These are phyloP conservation scores for Chrysotoxum bicinctum DNA, from an alignment of 2,888 invertebrate species.

Conservation along the genomic window DNA sequence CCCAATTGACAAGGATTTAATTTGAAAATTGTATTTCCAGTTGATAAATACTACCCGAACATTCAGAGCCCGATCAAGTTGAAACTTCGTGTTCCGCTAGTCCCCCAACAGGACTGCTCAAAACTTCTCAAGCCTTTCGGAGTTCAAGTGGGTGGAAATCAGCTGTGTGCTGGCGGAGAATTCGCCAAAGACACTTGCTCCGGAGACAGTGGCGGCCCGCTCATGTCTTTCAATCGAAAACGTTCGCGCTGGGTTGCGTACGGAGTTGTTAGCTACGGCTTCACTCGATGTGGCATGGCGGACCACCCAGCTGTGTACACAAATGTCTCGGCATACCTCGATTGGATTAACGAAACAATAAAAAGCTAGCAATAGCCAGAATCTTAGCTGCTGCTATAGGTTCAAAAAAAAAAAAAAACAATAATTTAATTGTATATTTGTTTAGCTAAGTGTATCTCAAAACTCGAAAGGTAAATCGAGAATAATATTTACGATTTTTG, in stretches of 20 bases:
- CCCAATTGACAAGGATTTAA: background rate
- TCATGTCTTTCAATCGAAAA: conserved; percentile 84
- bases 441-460: conserved; percentile 42
- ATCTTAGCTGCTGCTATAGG: conserved; percentile 15
- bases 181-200: conserved; percentile 87
- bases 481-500: conserved; percentile 48
- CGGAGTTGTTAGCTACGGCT: conserved; percentile 87
- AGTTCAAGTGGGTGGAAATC: conserved; percentile 83
- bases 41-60: conserved; percentile 79
- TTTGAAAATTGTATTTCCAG: conserved; percentile 73
- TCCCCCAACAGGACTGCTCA: conserved; percentile 83
- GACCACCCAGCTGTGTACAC: conserved; percentile 88
- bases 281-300: conserved; percentile 85
- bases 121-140: conserved; percentile 82
- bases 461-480: background rate
- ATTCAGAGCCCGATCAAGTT: conserved; percentile 84
- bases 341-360: conserved; percentile 84
- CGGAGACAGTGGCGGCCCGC: conserved; percentile 88
- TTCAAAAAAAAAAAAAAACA: background rate
- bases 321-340: conserved; percentile 84
- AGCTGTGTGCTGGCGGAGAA: conserved; percentile 88
- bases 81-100: conserved; percentile 85
- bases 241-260: conserved; percentile 84
- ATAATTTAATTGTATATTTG: conserved; percentile 40
- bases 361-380: conserved; percentile 48